phyloP scores from a whole-genome alignment of 2,888 invertebrate genomes.

The Pharmacophagus antenor region DNA sequence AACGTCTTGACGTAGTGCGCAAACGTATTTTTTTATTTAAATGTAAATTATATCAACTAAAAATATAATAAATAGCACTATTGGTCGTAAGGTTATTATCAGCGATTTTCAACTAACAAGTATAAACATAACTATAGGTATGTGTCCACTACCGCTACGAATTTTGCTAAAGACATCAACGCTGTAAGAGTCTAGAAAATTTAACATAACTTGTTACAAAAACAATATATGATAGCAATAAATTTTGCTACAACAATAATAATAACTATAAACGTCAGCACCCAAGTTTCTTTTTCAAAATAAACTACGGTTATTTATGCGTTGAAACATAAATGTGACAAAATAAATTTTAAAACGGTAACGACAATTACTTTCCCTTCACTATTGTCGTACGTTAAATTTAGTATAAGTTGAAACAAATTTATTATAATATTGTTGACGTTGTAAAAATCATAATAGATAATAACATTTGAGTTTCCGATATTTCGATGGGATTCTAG shows the following conservation, averaged over 20 bases:
- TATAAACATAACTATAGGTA: no score
- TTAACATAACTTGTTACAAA: conserved; percentile 9
- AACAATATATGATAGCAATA: conserved; percentile 4
- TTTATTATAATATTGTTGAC: conserved; percentile 6
- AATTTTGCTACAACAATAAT: conserved; percentile 23
- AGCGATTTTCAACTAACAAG: no score
- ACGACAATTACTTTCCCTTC: conserved; percentile 25
- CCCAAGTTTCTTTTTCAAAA: conserved; percentile 24
- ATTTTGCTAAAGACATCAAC: conserved; percentile 2
- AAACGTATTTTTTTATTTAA: no score
- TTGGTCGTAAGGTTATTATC: no score
- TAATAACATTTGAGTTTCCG: background rate
- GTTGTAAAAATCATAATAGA: background rate
- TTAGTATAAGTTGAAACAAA: background rate
- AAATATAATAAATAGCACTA: no score
- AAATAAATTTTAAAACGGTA: conserved; percentile 27
- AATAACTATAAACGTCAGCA: conserved; percentile 26
- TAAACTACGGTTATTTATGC: conserved; percentile 23
- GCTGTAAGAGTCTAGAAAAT: background rate
- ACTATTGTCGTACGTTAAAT: conserved; percentile 11
- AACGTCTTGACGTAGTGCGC: no score
- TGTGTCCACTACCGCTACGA: background rate
- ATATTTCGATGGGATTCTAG: conserved; percentile 1
- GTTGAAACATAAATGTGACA: conserved; percentile 20
- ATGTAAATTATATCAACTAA: no score